Evolutionary conservation across 1,140 invertebrate genomes (phyloP), one percentile per base, ranked within the genome.

Genomic region (Drosophila pseudoananassae): DNA sequence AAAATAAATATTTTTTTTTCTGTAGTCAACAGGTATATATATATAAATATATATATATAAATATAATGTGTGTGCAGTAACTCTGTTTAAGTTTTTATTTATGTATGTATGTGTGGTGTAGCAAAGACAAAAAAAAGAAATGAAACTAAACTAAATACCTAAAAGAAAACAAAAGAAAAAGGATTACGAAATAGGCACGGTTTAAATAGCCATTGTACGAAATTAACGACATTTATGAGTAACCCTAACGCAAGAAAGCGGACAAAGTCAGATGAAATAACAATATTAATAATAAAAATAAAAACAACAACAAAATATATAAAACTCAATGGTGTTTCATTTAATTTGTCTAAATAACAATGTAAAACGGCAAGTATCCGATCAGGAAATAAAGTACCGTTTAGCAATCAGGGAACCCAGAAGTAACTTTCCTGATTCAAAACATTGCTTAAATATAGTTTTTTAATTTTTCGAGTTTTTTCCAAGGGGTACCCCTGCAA

Each of bases 81-180:
- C 81, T 85, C 72, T 85, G 81, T 85, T 85, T 85, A 85, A 85
- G 82, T 85, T 85, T 84, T 85, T 85, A 85, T 85, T 87, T 85
- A 85, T 85, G 84, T 71, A 76, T 81, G 84, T 80, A 43, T 43
- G 76, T 85, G 71, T 69, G 83, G 78, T 56, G 60, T 63, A 73
- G 58, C 71, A 74, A 73, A 56, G 29, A 72, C 68, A 55, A 55
- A 49, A 31, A 33, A 17, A 60, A 58, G 1, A 15, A 40, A 20
- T 12, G 68, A 59, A 55, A 49, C 61, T 52, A 59, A 58, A 75
- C 50, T 51, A 52, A 81, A 80, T 80, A 80, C 63, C 17, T 12
- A 36, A 59, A 10, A 27, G 29, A 15, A 43, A 38, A 20, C 50
- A 57, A 69, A 20, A 14, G 6, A 51, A 49, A 63, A 14, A 31